Percentiles rank a stretch among this genome's conserved stretches.
These are phyloP conservation scores for Endomychus coccineus DNA, from an alignment of 2,888 invertebrate genomes.

Conservation along the genomic window DNA sequence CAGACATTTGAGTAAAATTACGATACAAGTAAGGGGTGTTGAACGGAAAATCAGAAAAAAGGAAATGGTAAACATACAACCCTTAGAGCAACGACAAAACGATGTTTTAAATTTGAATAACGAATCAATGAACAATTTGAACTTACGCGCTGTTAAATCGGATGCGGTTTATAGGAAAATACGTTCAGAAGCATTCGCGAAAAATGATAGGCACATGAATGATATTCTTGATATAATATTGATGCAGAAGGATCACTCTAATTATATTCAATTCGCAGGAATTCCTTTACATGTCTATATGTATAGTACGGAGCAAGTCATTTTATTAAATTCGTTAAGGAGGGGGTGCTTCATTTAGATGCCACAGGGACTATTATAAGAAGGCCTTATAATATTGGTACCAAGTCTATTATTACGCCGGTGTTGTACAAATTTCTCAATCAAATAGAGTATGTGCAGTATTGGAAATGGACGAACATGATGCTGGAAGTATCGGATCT, in stretches of 20 bases:
- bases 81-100: conserved; percentile 1
- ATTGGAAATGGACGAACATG: background rate
- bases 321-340: too few relatives aligned
- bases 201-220: too few relatives aligned
- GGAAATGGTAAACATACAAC: background rate
- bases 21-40: conserved; percentile 1
- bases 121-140: background rate
- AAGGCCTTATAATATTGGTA: background rate
- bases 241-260: too few relatives aligned
- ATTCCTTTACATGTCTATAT: conserved; percentile 4
- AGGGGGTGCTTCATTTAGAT: too few relatives aligned
- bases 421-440: background rate
- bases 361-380: conserved; percentile 1
- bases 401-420: conserved; percentile 1
- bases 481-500: background rate
- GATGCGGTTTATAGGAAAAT: too few relatives aligned
- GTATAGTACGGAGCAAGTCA: too few relatives aligned
- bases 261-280: conserved; percentile 3
- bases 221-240: too few relatives aligned
- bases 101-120: conserved; percentile 1
- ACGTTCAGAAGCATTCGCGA: too few relatives aligned
- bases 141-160: too few relatives aligned
- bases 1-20: background rate
- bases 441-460: background rate
- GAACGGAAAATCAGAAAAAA: background rate